Percentiles rank a stretch among this genome's conserved stretches.
These are phyloP conservation scores for Euzetes globulus DNA, from an alignment of 2,888 invertebrate genomes.

Conservation along the genomic window DNA sequence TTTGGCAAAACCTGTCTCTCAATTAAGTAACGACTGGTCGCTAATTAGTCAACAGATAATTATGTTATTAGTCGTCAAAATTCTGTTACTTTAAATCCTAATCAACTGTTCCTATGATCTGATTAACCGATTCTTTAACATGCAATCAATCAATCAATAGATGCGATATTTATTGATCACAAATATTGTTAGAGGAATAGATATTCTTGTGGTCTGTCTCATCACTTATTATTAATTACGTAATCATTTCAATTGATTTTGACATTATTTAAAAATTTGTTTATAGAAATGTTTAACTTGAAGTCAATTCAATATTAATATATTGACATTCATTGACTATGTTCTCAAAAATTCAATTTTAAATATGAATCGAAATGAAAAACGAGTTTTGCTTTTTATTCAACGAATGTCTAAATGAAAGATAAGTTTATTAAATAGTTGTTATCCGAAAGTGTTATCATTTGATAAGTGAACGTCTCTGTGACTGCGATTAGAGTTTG, in stretches of 20 bases:
- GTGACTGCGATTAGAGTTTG: not conserved
- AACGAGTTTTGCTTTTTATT: not conserved
- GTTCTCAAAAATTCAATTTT: too few relatives aligned
- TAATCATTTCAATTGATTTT: too few relatives aligned
- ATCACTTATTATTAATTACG: too few relatives aligned
- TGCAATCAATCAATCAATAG: not conserved
- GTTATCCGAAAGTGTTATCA: not conserved
- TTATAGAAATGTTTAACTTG: too few relatives aligned
- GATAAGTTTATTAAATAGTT: not conserved
- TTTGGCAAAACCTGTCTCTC: not conserved
- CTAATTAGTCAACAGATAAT: constrained; percentile 8
- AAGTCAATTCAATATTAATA: too few relatives aligned
- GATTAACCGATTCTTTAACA: too few relatives aligned
- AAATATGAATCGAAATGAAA: too few relatives aligned
- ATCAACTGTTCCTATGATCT: not conserved
- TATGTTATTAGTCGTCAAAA: constrained; percentile 1
- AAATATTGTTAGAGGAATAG: not conserved
- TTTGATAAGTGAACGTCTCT: not conserved
- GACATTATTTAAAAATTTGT: too few relatives aligned
- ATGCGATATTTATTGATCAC: not conserved
- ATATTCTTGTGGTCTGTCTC: not conserved
- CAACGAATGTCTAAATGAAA: not conserved
- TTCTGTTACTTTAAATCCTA: not conserved
- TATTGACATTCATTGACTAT: too few relatives aligned
- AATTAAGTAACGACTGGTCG: not conserved